These are phyloP conservation scores for Crotalus tigris DNA, from an alignment of 2,113 vertebrate genomes.

Conservation along the genomic window DNA sequence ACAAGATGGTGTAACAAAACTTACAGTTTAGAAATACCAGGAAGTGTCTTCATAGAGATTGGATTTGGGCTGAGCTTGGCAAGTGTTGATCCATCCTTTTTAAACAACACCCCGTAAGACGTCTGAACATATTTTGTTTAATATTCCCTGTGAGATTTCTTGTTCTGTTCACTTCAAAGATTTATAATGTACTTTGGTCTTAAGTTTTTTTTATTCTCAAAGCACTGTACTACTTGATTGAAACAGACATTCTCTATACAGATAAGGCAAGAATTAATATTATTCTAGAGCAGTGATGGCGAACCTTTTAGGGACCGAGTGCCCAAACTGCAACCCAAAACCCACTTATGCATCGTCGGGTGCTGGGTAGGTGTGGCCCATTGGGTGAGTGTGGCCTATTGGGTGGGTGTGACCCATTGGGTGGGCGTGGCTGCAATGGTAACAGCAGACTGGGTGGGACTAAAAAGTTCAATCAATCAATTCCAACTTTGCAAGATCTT, in stretches of 20 bases:
- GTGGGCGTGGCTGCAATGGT: no score
- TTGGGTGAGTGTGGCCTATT: no score
- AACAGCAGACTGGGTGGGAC: no score
- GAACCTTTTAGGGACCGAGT: no score
- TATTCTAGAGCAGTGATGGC: neutral
- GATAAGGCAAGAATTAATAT: neutral
- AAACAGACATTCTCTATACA: neutral
- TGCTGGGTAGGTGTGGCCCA: no score
- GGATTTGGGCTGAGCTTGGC: neutral
- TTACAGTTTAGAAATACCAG: neutral
- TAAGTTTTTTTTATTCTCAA: neutral
- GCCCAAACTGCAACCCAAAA: no score
- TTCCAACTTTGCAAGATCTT: no score
- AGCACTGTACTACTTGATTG: conserved; percentile 2
- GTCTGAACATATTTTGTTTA: conserved; percentile 14
- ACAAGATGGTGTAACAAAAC: neutral
- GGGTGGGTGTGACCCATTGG: no score
- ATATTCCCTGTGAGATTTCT: neutral
- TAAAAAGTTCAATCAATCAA: no score
- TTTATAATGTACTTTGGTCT: neutral
- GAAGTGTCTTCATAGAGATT: neutral
- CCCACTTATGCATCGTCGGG: no score
- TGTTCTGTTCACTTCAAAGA: neutral
- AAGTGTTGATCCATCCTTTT: neutral
- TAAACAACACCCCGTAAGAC: conserved; percentile 15